Evolutionary conservation across 2,797 vertebrate species (phyloP), one percentile per base, ranked within the genome.

Genomic region (Sebastes umbrosus): DNA sequence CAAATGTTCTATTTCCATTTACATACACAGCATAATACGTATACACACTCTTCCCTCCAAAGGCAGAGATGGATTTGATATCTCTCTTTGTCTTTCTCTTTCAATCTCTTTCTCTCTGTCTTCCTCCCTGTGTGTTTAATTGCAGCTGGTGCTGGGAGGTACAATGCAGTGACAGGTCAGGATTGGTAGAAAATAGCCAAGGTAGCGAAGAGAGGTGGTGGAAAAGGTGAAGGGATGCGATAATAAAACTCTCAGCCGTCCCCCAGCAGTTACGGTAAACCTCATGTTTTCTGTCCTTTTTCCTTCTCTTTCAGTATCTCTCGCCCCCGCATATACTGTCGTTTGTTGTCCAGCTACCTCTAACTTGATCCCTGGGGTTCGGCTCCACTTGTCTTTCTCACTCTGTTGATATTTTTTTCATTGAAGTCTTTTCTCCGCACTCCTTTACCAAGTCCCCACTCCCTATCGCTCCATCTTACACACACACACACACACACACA

Each of bases 161-260:
- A 58, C 25, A 34, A 25, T n/a, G 34, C 20, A 66, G 24, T 74
- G 77, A 78, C 70, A 66, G 74, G 71, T 80, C 77, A 80, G 22
- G 43, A 69, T 27, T 73, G 57, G 54, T 60, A 18, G 36, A 70
- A 80, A 72, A 73, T 80, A 69, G 63, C 52, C 29, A 16, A n/a
- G 52, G 62, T 69, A 39, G 64, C 8, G 0, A 67, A 67, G 18
- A 52, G 50, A 52, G 8, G 50, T 52, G 50, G 22, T 67, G 34
- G 29, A 58, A 10, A 46, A 57, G 14, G 65, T 59, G 52, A 69
- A 74, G 58, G 34, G 50, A 72, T 43, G 34, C 6, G 34, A 54
- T 67, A 63, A 72, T 75, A 69, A 80, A 72, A 87, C 18, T 77
- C 66, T 74, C 54, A 5, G 14, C 16, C n/a, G 32, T 75, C 43